Percentiles rank a stretch among this genome's conserved stretches.
Evolutionary conservation across 2,797 vertebrate genomes (phyloP).

Genomic region (Arremon aurantiirostris): DNA sequence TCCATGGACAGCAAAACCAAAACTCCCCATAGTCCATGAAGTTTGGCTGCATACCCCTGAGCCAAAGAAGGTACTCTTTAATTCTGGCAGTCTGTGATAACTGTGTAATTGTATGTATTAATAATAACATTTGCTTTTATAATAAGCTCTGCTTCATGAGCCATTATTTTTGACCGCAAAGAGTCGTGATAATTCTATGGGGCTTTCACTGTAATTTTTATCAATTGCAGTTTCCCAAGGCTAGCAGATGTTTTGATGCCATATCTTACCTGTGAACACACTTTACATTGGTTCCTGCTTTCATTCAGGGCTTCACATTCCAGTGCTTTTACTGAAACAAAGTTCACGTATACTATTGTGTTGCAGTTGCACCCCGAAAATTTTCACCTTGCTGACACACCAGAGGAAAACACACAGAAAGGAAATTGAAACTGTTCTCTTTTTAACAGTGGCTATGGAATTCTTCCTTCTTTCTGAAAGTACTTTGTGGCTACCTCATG

Average conservation of each 20-base stretch:
- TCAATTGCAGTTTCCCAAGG: background rate
- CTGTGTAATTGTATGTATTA: background rate
- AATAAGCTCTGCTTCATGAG: background rate
- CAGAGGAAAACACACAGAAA: background rate
- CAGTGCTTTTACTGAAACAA: background rate
- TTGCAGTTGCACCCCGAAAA: background rate
- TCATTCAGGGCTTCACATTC: background rate
- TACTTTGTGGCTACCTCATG: background rate
- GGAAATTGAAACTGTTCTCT: background rate
- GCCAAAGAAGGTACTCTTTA: background rate
- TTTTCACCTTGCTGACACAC: background rate
- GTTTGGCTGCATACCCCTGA: background rate
- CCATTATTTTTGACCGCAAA: background rate
- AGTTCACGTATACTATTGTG: background rate
- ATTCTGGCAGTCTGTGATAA: background rate
- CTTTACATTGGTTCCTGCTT: background rate
- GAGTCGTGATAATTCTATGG: background rate
- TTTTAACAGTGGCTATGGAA: background rate
- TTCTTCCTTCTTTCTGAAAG: background rate
- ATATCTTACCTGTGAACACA: background rate
- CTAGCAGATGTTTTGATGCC: background rate
- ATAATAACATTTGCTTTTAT: background rate
- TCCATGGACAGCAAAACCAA: background rate
- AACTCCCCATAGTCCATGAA: background rate
- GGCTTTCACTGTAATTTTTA: background rate